Base-by-base conservation (phyloP, 1,140 invertebrate species). In the Musca vetustissima region DNA sequence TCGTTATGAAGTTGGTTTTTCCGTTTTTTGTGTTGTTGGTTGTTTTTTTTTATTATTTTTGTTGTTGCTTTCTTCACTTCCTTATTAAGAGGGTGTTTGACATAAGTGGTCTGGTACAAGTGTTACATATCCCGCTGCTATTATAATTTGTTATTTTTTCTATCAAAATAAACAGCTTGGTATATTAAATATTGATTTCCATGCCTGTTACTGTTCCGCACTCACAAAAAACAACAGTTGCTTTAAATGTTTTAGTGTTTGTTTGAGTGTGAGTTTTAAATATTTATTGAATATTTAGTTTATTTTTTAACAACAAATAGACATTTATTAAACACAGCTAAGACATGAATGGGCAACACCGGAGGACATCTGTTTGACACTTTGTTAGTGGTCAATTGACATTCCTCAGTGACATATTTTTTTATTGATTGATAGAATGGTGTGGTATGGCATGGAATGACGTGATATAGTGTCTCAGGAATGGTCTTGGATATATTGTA, bases 381-480 rank as follows among this genome's bases (percentile, higher is more conserved):
- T 66, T 64, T 64, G 61, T 64, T 36, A 64, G 43, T 64, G 64
- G 64, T 17, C 50, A 66, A 66, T 66, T 66, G 50, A 66, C 64
- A 66, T 66, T 47, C 64, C 64, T 48, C 64, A 66, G 50, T 66
- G 64, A 66, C 43, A 48, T 50, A 4, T 4, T 15, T 50, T 50
- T 50, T n/a, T n/a, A n/a, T n/a, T n/a, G n/a, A n/a, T n/a, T n/a
- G n/a, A n/a, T n/a, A n/a, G n/a, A n/a, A n/a, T n/a, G n/a, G n/a
- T n/a, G n/a, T n/a, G n/a, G n/a, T n/a, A n/a, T n/a, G n/a, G n/a
- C n/a, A n/a, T n/a, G n/a, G n/a, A n/a, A n/a, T n/a, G n/a, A n/a
- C n/a, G n/a, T n/a, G n/a, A n/a, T n/a, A n/a, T n/a, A n/a, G n/a
- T n/a, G n/a, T n/a, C n/a, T n/a, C n/a, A n/a, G n/a, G n/a, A n/a